Conservation (phyloP, 2,797 vertebrate genomes). For the Argyrosomus regius region DNA sequence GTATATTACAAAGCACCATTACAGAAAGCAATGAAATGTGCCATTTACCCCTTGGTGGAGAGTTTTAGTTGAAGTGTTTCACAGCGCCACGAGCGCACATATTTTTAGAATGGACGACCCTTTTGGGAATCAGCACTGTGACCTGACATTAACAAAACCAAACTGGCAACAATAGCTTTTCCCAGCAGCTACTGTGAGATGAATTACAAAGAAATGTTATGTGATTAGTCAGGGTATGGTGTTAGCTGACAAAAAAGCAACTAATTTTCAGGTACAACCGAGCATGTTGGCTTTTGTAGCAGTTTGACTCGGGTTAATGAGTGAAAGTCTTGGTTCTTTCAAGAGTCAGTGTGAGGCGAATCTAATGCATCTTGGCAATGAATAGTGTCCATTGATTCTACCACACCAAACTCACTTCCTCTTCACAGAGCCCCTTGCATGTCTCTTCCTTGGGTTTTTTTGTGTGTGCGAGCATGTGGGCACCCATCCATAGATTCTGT, state of each 20-base stretch:
- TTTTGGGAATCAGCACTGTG: constrained; percentile 64
- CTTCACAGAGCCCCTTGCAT: constrained; percentile 60
- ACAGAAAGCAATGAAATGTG: constrained; percentile 57
- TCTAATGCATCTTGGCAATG: constrained; percentile 78
- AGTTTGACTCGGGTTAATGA: constrained; percentile 45
- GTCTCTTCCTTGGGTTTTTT: constrained; percentile 53
- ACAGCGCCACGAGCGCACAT: constrained; percentile 52
- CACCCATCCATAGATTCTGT: constrained; percentile 27
- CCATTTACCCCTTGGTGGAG: constrained; percentile 56
- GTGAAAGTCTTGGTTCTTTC: constrained; percentile 53
- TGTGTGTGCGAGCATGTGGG: constrained; percentile 22
- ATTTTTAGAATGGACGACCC: constrained; percentile 57
- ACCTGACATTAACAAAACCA: constrained; percentile 69
- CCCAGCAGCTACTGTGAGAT: constrained; percentile 49
- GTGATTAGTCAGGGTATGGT: constrained; percentile 45
- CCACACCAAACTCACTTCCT: constrained; percentile 84
- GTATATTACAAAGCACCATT: constrained; percentile 38
- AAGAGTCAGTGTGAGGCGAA: constrained; percentile 66
- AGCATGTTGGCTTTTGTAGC: constrained; percentile 19
- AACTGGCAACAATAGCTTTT: constrained; percentile 48
- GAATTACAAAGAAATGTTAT: constrained; percentile 50
- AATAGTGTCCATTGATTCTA: constrained; percentile 86
- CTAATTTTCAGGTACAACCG: constrained; percentile 17
- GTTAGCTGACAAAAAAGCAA: constrained; percentile 38
- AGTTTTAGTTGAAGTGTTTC: constrained; percentile 58